Conservation (phyloP, 2,797 vertebrate genomes). For the Hemitrygon akajei region DNA sequence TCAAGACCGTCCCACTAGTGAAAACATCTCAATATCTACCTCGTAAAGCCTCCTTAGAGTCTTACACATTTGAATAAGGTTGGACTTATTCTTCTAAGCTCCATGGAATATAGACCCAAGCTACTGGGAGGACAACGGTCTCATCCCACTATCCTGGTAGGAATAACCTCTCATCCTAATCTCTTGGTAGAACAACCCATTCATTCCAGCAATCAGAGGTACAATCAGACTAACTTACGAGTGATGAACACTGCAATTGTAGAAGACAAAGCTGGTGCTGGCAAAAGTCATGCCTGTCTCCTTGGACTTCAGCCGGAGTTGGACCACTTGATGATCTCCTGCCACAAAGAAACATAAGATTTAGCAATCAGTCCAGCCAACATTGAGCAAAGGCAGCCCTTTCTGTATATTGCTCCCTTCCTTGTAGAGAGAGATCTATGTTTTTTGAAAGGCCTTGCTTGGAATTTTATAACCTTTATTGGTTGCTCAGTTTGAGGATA, state of each 20-base stretch:
- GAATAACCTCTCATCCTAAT: too few relatives aligned
- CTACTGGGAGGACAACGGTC: slow-evolving; percentile 24
- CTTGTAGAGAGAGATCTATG: neutral
- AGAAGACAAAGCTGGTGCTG: slow-evolving; percentile 96
- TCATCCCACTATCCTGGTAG: too few relatives aligned
- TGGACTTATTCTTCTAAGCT: too few relatives aligned
- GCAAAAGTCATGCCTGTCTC: slow-evolving; percentile 94
- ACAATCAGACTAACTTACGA: slow-evolving; percentile 67
- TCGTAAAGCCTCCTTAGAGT: too few relatives aligned
- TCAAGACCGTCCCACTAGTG: too few relatives aligned
- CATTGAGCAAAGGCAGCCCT: neutral
- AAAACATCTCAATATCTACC: too few relatives aligned
- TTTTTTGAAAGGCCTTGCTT: too few relatives aligned
- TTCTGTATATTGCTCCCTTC: neutral
- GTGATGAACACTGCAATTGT: slow-evolving; percentile 96
- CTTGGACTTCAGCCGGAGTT: slow-evolving; percentile 94
- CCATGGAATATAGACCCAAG: slow-evolving; percentile 27
- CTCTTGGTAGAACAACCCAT: too few relatives aligned
- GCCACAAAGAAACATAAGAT: slow-evolving; percentile 27
- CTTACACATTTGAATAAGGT: too few relatives aligned
- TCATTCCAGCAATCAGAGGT: neutral
- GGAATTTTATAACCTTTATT: too few relatives aligned
- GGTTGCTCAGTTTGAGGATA: too few relatives aligned
- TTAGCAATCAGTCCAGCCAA: neutral
- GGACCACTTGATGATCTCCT: slow-evolving; percentile 95